Evolutionary conservation across 2,888 invertebrate genomes (phyloP).

Genomic region (Plagodis dolabraria): DNA sequence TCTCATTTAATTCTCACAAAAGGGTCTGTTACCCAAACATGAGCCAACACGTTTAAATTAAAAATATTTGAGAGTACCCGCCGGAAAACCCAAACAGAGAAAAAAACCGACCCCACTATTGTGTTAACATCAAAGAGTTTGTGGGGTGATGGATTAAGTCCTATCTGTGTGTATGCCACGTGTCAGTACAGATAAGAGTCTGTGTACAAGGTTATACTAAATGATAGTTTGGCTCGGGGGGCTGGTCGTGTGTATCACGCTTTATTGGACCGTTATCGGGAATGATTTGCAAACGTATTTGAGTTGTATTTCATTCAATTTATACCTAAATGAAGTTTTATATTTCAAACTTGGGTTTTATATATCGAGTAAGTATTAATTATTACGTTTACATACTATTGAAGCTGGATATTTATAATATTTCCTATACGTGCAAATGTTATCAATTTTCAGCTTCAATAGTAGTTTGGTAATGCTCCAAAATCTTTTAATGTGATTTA

Average conservation of each 20-base stretch:
- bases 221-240: conserved; percentile 60
- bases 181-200: conserved; percentile 62
- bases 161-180: conserved; percentile 68
- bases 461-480: too few species aligned
- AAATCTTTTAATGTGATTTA: too few species aligned
- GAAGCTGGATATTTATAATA: too few species aligned
- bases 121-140: conserved; percentile 74
- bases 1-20: conserved; percentile 24
- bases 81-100: conserved; percentile 37
- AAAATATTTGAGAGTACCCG: conserved; percentile 32
- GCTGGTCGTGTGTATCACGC: conserved; percentile 45
- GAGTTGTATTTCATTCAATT: conserved; percentile 20
- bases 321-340: too few species aligned
- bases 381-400: too few species aligned
- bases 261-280: conserved; percentile 26
- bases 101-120: conserved; percentile 49
- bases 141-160: conserved; percentile 73
- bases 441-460: too few species aligned
- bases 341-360: too few species aligned
- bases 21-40: conserved; percentile 20
- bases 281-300: conserved; percentile 46
- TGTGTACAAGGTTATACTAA: conserved; percentile 43
- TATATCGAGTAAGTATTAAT: too few species aligned
- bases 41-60: conserved; percentile 22
- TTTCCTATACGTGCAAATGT: too few species aligned